Evolutionary conservation across 2,888 invertebrate genomes (phyloP).

Genomic region (Ectemnius cavifrons): DNA sequence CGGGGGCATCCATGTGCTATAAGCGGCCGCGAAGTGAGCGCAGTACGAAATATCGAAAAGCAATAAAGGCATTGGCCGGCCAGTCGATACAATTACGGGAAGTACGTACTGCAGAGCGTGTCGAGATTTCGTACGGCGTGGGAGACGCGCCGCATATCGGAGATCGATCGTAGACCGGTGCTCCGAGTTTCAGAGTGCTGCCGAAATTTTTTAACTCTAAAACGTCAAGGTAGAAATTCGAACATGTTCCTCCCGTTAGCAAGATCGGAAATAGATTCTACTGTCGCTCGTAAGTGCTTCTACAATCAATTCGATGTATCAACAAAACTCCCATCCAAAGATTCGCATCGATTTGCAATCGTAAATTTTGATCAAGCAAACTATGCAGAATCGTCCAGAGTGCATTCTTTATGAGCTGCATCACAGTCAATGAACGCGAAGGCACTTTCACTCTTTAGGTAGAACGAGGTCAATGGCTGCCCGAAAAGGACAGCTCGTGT

Average conservation of each 20-base stretch:
- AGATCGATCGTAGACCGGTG: slow-evolving; percentile 38
- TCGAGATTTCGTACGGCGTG: slow-evolving; percentile 35
- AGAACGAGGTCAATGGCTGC: background rate
- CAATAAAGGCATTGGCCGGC: slow-evolving; percentile 49
- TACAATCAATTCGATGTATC: background rate
- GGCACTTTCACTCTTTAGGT: background rate
- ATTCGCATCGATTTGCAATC: background rate
- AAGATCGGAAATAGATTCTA: too few relatives aligned
- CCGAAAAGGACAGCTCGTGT: slow-evolving; percentile 35
- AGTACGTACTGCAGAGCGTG: slow-evolving; percentile 43
- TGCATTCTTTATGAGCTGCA: too few relatives aligned
- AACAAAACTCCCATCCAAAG: background rate
- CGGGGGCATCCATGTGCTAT: background rate
- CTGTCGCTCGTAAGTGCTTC: too few relatives aligned
- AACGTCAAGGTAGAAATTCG: too few relatives aligned
- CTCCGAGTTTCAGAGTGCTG: too few relatives aligned
- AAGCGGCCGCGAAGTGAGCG: slow-evolving; percentile 27
- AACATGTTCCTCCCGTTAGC: too few relatives aligned
- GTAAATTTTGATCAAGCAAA: too few relatives aligned
- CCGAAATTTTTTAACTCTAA: too few relatives aligned
- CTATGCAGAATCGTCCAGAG: too few relatives aligned
- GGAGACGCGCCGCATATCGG: slow-evolving; percentile 39
- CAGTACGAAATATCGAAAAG: slow-evolving; percentile 56
- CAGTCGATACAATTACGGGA: slow-evolving; percentile 55
- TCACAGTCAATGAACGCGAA: background rate